A percentile compares a stretch with the other conserved stretches of the same genome.
These are phyloP conservation scores for Crax fasciolata DNA, from an alignment of 2,797 vertebrate species.

Conservation along the genomic window DNA sequence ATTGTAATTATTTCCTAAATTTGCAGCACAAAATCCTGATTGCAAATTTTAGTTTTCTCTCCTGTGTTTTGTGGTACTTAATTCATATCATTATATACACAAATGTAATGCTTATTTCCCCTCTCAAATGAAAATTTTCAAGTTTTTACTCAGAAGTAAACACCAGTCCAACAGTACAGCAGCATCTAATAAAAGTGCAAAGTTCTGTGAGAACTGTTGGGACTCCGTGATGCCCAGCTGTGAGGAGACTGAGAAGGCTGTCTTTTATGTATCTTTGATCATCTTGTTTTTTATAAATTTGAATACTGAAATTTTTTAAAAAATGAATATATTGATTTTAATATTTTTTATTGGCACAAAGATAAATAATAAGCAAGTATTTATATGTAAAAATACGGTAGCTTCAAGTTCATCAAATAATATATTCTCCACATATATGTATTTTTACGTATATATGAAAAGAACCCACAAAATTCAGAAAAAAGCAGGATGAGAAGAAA, in stretches of 20 bases:
- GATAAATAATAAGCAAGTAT: neutral
- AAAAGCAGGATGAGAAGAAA: neutral
- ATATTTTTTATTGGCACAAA: neutral
- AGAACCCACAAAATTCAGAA: neutral
- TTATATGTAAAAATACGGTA: neutral
- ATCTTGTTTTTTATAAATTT: neutral
- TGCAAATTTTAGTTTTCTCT: neutral
- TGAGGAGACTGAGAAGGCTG: rapidly evolving
- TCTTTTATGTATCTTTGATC: neutral
- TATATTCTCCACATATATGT: neutral
- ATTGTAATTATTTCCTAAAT: neutral
- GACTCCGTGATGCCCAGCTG: neutral
- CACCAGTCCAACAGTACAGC: neutral
- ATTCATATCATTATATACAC: neutral
- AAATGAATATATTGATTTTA: neutral
- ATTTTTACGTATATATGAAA: neutral
- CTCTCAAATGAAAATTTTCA: neutral
- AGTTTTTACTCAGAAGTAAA: neutral
- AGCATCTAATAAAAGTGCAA: neutral
- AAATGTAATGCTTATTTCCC: neutral
- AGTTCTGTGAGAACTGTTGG: neutral
- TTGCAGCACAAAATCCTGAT: neutral
- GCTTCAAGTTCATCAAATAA: neutral
- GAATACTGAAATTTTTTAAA: neutral
- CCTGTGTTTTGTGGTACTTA: neutral